Conservation (phyloP, 2,888 invertebrate genomes). For the Pristionchus maxplancki region DNA sequence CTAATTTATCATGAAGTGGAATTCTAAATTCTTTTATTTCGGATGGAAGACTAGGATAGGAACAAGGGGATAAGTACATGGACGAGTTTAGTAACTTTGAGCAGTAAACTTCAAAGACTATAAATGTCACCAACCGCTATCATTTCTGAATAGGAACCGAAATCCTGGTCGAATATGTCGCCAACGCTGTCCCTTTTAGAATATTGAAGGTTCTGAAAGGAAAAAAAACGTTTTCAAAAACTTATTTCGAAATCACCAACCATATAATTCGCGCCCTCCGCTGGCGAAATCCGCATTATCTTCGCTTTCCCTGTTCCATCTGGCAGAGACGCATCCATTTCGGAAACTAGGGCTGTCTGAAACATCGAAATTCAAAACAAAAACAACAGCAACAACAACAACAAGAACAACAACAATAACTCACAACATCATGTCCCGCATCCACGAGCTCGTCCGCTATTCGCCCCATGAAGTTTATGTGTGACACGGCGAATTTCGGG, state of each 20-base stretch:
- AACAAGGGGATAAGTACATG: too few relatives aligned
- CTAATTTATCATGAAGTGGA: too few relatives aligned
- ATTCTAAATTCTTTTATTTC: too few relatives aligned
- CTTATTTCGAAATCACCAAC: too few relatives aligned
- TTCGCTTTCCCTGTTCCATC: slow-evolving; percentile 19
- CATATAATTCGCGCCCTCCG: slow-evolving; percentile 31
- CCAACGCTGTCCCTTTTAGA: not conserved
- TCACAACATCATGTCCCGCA: slow-evolving; percentile 61
- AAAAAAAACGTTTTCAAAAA: too few relatives aligned
- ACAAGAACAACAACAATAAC: too few relatives aligned
- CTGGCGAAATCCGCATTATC: not conserved
- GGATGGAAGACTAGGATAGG: too few relatives aligned
- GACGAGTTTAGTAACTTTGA: too few relatives aligned
- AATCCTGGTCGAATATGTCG: slow-evolving; percentile 13
- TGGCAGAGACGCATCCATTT: not conserved
- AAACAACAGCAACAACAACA: too few relatives aligned
- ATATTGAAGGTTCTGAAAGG: not conserved
- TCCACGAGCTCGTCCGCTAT: slow-evolving; percentile 58
- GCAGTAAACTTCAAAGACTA: too few relatives aligned
- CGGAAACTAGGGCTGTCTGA: slow-evolving; percentile 30
- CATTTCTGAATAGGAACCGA: not conserved
- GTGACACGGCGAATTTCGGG: slow-evolving; percentile 57
- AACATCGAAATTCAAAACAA: not conserved
- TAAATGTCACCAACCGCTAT: too few relatives aligned
- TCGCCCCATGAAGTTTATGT: slow-evolving; percentile 58